Percentiles rank a stretch among this genome's conserved stretches.
Evolutionary conservation across 2,797 vertebrate genomes (phyloP).

Genomic region (Coluber constrictor): DNA sequence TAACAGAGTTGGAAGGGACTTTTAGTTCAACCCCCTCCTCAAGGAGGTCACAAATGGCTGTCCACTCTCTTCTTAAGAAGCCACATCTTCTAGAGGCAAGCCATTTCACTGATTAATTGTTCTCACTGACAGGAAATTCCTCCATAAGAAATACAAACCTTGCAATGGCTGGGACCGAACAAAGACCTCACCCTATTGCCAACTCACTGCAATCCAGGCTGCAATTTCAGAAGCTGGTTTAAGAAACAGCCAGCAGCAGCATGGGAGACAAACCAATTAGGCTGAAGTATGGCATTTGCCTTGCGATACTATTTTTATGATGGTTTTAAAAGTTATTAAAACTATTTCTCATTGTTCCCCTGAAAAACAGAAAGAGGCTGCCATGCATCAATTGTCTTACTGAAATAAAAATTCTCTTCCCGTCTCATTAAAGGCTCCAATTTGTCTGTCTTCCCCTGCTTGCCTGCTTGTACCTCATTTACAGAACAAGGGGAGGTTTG

Average conservation of each 20-base stretch:
- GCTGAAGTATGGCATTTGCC: not conserved
- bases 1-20: not conserved
- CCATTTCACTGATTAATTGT: too few species aligned
- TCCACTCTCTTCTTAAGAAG: not conserved
- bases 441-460: not conserved
- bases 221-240: not conserved
- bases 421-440: not conserved
- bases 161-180: not conserved
- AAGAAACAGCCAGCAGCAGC: not conserved
- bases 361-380: constrained; percentile 30
- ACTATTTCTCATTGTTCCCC: constrained; percentile 42
- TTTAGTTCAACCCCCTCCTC: not conserved
- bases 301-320: not conserved
- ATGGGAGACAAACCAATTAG: not conserved
- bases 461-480: constrained; percentile 21
- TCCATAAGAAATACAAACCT: not conserved
- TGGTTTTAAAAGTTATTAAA: constrained; percentile 33
- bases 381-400: constrained; percentile 27
- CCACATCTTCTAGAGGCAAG: too few species aligned
- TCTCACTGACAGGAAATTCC: not conserved
- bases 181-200: not conserved
- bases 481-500: not conserved
- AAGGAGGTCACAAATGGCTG: not conserved
- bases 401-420: constrained; percentile 29
- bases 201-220: not conserved